phyloP scores from a whole-genome alignment of 2,888 invertebrate genomes.

The Blera fallax region DNA sequence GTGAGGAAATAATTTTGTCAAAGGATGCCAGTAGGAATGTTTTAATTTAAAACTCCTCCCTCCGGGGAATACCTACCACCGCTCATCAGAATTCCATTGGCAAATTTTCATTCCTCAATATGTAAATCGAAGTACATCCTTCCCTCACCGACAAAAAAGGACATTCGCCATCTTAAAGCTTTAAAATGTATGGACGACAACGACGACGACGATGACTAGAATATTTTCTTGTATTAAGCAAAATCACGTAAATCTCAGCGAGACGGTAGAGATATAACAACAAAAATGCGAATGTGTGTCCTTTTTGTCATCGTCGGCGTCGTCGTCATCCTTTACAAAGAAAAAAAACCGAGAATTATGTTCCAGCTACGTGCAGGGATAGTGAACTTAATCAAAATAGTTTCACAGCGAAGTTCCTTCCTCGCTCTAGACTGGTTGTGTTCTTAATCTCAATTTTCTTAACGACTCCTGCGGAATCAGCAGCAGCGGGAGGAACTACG shows the following conservation, averaged over 20 bases:
- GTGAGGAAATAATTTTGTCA: slow-evolving; percentile 63
- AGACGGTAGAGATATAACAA: slow-evolving; percentile 38
- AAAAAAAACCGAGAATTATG: slow-evolving; percentile 38
- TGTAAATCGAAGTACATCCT: slow-evolving; percentile 60
- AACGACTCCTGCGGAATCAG: slow-evolving; percentile 64
- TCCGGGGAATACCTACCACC: slow-evolving; percentile 34
- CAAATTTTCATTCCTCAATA: slow-evolving; percentile 70
- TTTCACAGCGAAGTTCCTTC: slow-evolving; percentile 31
- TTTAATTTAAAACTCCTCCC: slow-evolving; percentile 62
- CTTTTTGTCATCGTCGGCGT: slow-evolving; percentile 42
- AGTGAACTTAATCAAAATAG: slow-evolving; percentile 71
- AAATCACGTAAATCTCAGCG: slow-evolving; percentile 64
- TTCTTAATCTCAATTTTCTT: slow-evolving; percentile 71
- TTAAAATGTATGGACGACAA: slow-evolving; percentile 34
- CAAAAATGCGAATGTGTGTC: slow-evolving; percentile 57
- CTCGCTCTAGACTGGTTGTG: slow-evolving; percentile 40
- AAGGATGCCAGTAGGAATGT: slow-evolving; percentile 69
- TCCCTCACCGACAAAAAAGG: neutral
- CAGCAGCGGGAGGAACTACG: neutral
- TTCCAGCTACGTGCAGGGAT: slow-evolving; percentile 61
- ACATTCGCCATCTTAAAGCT: slow-evolving; percentile 44
- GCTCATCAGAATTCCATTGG: slow-evolving; percentile 71
- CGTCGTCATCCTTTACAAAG: slow-evolving; percentile 23
- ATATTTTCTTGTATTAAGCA: slow-evolving; percentile 23
- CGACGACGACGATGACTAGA: neutral